phyloP scores from a whole-genome alignment of 2,113 vertebrate species.

The Panthera tigris region DNA sequence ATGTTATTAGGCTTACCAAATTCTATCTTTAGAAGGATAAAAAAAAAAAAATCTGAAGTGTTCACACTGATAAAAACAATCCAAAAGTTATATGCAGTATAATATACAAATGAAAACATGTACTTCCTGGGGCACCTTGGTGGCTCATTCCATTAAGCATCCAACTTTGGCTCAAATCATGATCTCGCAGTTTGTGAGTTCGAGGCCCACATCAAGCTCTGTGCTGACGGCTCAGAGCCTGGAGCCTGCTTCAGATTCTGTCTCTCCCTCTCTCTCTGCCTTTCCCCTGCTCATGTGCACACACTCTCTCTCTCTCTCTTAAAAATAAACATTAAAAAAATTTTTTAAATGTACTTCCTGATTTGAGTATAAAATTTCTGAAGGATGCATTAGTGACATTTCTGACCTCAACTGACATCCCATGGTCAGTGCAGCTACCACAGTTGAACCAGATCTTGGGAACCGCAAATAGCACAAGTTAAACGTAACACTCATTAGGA shows the following conservation, averaged over 20 bases:
- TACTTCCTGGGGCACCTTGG: neutral
- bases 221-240: no score
- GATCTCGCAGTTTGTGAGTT: no score
- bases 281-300: no score
- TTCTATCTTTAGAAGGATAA: neutral
- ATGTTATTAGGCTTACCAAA: neutral
- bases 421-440: neutral
- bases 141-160: no score
- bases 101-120: neutral
- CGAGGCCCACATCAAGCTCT: no score
- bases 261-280: no score
- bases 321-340: no score
- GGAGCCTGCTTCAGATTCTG: no score
- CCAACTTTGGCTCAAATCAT: no score
- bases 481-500: neutral
- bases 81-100: neutral
- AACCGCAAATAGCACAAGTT: neutral
- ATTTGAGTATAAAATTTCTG: neutral
- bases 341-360: neutral
- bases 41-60: neutral
- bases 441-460: neutral
- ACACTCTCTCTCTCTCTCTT: no score
- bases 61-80: neutral
- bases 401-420: neutral
- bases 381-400: neutral